A percentile compares a stretch with the other conserved stretches of the same genome.
Conservation (phyloP, 2,797 vertebrate species). For the Naso thynnoides region DNA sequence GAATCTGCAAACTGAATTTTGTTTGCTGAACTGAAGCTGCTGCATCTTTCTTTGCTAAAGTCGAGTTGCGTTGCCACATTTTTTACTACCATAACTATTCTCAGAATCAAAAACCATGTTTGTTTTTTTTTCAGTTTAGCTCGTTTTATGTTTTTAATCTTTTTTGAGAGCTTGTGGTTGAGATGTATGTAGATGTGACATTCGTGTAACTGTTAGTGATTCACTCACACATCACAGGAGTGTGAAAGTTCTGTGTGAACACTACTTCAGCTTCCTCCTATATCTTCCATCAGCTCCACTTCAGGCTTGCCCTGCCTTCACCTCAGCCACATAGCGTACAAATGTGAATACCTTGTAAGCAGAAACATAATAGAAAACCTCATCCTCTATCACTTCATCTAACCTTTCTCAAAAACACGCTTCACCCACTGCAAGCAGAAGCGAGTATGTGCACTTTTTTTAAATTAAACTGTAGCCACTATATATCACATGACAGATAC, state of each 20-base stretch:
- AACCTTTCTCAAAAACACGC: conserved; percentile 43
- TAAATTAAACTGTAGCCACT: conserved; percentile 19
- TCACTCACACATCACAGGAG: conserved; percentile 72
- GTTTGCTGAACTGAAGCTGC: conserved; percentile 16
- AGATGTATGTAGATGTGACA: conserved; percentile 33
- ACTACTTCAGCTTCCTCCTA: conserved; percentile 45
- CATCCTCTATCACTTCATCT: conserved; percentile 57
- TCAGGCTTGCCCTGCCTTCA: conserved; percentile 39
- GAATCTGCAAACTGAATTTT: not conserved
- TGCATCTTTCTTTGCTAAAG: conserved; percentile 6
- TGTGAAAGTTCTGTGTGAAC: conserved; percentile 17
- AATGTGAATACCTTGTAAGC: conserved; percentile 63
- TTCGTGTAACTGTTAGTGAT: conserved; percentile 52
- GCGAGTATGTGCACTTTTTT: not conserved
- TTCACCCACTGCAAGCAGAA: conserved; percentile 14
- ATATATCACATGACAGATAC: not conserved
- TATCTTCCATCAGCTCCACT: conserved; percentile 62
- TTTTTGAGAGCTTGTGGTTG: conserved; percentile 45
- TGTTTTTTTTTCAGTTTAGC: conserved; percentile 12
- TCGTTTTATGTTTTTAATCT: conserved; percentile 28
- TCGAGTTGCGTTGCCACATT: conserved; percentile 13
- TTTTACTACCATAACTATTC: conserved; percentile 42
- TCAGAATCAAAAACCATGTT: conserved; percentile 56
- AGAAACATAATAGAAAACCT: conserved; percentile 55
- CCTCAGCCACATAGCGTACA: conserved; percentile 9